A percentile compares a stretch with the other conserved stretches of the same genome.
Evolutionary conservation across 2,113 vertebrate genomes (phyloP).

Genomic region (Phalacrocorax pelagicus): DNA sequence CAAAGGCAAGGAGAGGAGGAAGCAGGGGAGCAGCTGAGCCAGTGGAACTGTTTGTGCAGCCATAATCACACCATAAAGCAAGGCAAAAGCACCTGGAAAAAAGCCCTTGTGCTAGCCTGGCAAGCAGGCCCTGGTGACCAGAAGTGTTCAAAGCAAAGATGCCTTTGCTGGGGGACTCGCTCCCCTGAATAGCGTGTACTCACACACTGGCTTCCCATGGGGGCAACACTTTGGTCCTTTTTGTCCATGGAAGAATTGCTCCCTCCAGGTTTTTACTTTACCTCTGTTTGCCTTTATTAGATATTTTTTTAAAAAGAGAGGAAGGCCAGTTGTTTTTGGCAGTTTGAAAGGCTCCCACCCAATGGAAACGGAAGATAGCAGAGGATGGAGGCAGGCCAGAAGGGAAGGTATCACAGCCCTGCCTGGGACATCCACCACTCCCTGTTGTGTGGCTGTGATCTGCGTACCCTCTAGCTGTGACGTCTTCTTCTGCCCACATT

Average conservation of each 20-base stretch:
- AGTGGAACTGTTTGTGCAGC: conserved; percentile 8
- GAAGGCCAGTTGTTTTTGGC: neutral
- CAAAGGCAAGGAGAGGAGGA: neutral
- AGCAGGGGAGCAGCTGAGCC: neutral
- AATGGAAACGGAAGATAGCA: neutral
- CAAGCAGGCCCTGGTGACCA: neutral
- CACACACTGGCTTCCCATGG: neutral
- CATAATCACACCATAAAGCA: neutral
- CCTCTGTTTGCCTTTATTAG: neutral
- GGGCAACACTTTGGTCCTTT: neutral
- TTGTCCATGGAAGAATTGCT: neutral
- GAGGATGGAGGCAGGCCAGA: neutral
- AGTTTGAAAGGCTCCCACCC: neutral
- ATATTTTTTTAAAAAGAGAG: neutral
- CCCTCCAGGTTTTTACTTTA: neutral
- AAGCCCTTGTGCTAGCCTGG: neutral
- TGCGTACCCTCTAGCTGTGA: neutral
- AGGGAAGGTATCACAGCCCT: neutral
- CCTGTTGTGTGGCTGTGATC: neutral
- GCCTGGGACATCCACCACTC: accelerated
- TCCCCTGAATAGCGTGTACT: accelerated
- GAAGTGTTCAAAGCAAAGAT: neutral
- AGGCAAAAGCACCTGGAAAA: neutral
- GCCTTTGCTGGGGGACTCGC: neutral
- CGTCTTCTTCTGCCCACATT: neutral